These are phyloP conservation scores for Mesorhabditis spiculigera DNA, from an alignment of 2,888 invertebrate species.

Conservation along the genomic window DNA sequence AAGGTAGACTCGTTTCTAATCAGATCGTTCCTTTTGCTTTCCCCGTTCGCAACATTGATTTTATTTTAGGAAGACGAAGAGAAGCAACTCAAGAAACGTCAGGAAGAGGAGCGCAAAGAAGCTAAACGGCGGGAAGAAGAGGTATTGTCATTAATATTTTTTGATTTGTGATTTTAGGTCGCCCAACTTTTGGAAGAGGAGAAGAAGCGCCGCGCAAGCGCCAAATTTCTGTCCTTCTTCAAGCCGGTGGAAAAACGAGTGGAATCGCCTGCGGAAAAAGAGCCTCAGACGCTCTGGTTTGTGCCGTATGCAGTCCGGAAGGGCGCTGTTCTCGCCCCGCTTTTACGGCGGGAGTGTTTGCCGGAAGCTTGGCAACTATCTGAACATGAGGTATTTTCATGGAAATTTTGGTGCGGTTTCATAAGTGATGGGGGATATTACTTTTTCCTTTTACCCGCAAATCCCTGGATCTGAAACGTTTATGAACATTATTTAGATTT, in stretches of 20 bases:
- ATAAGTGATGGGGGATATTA: too few relatives aligned
- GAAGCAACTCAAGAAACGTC: slow-evolving; percentile 10
- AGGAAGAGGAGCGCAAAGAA: slow-evolving; percentile 27
- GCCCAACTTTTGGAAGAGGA: slow-evolving; percentile 26
- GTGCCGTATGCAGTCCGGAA: not conserved
- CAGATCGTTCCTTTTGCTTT: too few relatives aligned
- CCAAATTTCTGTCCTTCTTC: slow-evolving; percentile 39
- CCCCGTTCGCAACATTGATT: too few relatives aligned
- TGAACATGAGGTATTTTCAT: not conserved
- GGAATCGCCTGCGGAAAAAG: not conserved
- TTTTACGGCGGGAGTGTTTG: not conserved
- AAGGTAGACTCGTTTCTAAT: too few relatives aligned
- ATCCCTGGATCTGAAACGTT: too few relatives aligned
- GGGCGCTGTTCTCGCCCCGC: not conserved
- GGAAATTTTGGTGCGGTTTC: too few relatives aligned
- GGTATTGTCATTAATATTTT: slow-evolving; percentile 10
- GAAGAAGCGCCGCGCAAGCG: slow-evolving; percentile 33
- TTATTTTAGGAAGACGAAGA: slow-evolving; percentile 16
- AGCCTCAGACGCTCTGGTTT: not conserved
- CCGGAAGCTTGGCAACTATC: not conserved
- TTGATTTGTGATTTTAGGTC: not conserved
- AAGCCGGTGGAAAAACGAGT: slow-evolving; percentile 35
- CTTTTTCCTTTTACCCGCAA: too few relatives aligned
- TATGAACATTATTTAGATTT: too few relatives aligned
- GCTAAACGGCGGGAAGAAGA: slow-evolving; percentile 34